Evolutionary conservation across 2,797 vertebrate species (phyloP).

Genomic region (Rhincodon typus): DNA sequence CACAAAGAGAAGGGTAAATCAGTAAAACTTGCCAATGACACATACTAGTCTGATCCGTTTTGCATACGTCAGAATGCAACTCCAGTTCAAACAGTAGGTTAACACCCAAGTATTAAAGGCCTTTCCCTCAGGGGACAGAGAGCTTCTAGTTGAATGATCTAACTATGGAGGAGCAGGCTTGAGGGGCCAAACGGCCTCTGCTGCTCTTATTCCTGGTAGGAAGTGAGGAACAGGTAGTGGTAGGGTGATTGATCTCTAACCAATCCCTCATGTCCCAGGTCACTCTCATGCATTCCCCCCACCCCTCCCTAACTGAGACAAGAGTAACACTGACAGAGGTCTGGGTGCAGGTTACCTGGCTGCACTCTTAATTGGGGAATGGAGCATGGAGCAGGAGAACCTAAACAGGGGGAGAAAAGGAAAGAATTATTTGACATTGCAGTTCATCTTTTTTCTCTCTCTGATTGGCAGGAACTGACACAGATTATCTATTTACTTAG

Average conservation of each 20-base stretch:
- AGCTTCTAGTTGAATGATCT: not conserved
- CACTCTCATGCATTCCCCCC: not conserved
- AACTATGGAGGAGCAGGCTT: too few relatives aligned
- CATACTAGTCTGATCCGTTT: too few relatives aligned
- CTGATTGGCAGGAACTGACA: not conserved
- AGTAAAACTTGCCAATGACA: too few relatives aligned
- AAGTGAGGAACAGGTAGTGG: not conserved
- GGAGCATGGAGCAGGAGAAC: not conserved
- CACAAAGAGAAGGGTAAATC: not conserved
- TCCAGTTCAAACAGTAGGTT: too few relatives aligned
- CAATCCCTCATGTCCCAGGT: not conserved
- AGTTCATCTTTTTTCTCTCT: not conserved
- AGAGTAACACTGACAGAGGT: not conserved
- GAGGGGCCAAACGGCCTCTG: too few relatives aligned
- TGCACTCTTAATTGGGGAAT: not conserved
- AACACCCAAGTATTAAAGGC: too few relatives aligned
- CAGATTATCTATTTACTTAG: not conserved
- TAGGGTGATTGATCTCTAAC: not conserved
- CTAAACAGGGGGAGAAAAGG: not conserved
- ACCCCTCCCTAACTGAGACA: not conserved
- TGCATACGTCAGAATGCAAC: too few relatives aligned
- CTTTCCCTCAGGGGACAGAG: not conserved
- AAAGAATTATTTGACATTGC: not conserved
- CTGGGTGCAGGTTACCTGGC: conserved; percentile 4
- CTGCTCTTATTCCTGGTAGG: not conserved